Conservation (phyloP, 64 coral and sea anemone genomes). For the Porites lutea region DNA sequence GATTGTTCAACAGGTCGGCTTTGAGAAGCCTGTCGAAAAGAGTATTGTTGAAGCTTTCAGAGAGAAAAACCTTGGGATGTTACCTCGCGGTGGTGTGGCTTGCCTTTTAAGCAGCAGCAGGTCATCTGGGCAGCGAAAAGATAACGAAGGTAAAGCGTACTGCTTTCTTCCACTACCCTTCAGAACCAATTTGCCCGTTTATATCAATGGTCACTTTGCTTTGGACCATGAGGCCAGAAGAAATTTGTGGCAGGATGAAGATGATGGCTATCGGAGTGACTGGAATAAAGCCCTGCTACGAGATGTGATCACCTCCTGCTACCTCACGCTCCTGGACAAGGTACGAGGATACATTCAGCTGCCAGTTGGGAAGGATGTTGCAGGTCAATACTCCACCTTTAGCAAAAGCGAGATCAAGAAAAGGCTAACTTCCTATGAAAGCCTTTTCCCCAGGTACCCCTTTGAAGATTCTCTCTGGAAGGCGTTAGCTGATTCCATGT, state of each 20-base stretch:
- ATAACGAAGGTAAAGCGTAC: slow-evolving; percentile 55
- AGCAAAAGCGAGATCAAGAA: not conserved
- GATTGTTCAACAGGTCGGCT: slow-evolving; percentile 76
- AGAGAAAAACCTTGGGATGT: slow-evolving; percentile 53
- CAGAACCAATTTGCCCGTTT: slow-evolving; percentile 72
- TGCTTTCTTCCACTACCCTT: slow-evolving; percentile 93
- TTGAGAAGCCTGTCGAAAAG: slow-evolving; percentile 43
- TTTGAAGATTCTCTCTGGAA: slow-evolving; percentile 42
- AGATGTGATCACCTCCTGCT: slow-evolving; percentile 79
- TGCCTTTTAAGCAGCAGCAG: not conserved
- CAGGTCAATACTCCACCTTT: not conserved
- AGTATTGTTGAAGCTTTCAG: slow-evolving; percentile 35
- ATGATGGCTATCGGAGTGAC: slow-evolving; percentile 44
- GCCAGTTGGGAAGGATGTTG: not conserved
- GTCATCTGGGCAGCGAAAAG: not conserved
- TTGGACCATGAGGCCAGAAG: slow-evolving; percentile 86
- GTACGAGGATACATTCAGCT: slow-evolving; percentile 37
- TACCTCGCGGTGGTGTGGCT: slow-evolving; percentile 82
- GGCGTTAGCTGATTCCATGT: slow-evolving; percentile 38
- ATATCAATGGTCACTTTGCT: slow-evolving; percentile 96
- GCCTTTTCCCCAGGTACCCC: not conserved
- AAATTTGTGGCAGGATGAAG: slow-evolving; percentile 69
- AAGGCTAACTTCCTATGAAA: not conserved
- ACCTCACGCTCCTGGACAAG: slow-evolving; percentile 65
- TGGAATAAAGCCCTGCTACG: slow-evolving; percentile 77